Base-by-base conservation (phyloP, 2,888 invertebrate genomes). In the Plemyria rubiginata region DNA sequence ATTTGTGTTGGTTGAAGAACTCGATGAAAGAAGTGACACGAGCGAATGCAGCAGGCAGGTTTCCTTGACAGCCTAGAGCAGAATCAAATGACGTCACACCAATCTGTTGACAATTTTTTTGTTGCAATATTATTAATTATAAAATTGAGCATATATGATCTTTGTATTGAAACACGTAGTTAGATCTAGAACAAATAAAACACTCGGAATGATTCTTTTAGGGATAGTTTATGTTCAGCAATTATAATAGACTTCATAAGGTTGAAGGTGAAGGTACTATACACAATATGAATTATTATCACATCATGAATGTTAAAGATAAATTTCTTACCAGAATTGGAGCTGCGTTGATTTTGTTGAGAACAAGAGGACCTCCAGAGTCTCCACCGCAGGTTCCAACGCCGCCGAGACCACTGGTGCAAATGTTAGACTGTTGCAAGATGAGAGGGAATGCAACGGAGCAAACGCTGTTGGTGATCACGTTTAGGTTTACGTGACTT, bases 301-400 rank as follows among this genome's bases (percentile, higher is more conserved):
- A 3, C 22, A 3, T 22, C 32, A 5, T 32, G 32, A 32, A 32
- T 8, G 32, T 6, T 6, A 32, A 32, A 8, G 32, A 32, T 32
- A 6, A 32, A 32, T 32, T 38, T 4, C 36, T 8, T 38, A 38
- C 87, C 78, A 87, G 62, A 8, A 84, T 53, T 38, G 36, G 11
- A 11, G 54, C 60, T 9, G 70, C 65, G 68, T 70, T 69, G 45
- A 77, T 67, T 0, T 75, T 80, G 6, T 13, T 53, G 7, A 79
- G 59, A 2, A 73, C 69, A 4, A 88, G 80, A 28, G 88, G 88
- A 12, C 88, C 87, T 16, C 88, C 88, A n/a, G 87, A 88, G 69
- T 88, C 87, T 7, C 88, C 87, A 0, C 65, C 28, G 69, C 88
- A 88, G 4, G 79, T 77, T 36, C 80, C 71, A 9, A 60, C 60